These are phyloP conservation scores for Brassicogethes aeneus DNA, from an alignment of 2,888 invertebrate species.

Conservation along the genomic window DNA sequence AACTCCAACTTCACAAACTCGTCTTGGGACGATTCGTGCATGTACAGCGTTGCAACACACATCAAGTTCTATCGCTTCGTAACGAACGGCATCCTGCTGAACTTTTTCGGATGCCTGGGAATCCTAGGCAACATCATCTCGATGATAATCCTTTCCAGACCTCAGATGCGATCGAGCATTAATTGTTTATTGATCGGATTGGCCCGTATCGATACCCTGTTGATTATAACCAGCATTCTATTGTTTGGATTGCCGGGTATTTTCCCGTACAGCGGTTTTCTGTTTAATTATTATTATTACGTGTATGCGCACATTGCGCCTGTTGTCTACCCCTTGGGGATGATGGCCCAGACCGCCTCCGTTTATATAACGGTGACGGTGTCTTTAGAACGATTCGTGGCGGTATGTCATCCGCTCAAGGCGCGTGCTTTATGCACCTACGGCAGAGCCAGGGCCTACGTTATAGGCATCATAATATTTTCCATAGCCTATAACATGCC, in stretches of 20 bases:
- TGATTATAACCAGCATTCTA: constrained; percentile 77
- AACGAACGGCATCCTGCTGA: constrained; percentile 73
- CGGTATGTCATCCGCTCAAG: constrained; percentile 82
- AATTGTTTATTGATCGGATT: constrained; percentile 90
- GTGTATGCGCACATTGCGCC: constrained; percentile 75
- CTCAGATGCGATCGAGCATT: constrained; percentile 93
- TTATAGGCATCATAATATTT: constrained; percentile 69
- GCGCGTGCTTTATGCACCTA: constrained; percentile 89
- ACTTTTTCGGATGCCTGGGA: constrained; percentile 72
- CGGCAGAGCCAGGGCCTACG: constrained; percentile 75
- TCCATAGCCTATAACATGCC: constrained; percentile 82
- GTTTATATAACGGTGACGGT: constrained; percentile 87
- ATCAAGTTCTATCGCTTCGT: constrained; percentile 62
- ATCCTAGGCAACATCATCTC: constrained; percentile 85
- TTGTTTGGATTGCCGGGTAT: constrained; percentile 84
- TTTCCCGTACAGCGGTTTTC: constrained; percentile 68
- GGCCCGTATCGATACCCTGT: constrained; percentile 86
- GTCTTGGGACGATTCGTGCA: constrained; percentile 14
- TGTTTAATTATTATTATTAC: constrained; percentile 66
- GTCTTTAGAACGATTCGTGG: constrained; percentile 89
- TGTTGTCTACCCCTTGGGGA: constrained; percentile 72
- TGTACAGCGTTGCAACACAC: constrained; percentile 32
- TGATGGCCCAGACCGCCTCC: constrained; percentile 86
- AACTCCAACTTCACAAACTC: not conserved
- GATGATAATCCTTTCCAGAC: constrained; percentile 82